These are phyloP conservation scores for Eonycteris spelaea DNA, from an alignment of 2,113 vertebrate genomes.

Conservation along the genomic window DNA sequence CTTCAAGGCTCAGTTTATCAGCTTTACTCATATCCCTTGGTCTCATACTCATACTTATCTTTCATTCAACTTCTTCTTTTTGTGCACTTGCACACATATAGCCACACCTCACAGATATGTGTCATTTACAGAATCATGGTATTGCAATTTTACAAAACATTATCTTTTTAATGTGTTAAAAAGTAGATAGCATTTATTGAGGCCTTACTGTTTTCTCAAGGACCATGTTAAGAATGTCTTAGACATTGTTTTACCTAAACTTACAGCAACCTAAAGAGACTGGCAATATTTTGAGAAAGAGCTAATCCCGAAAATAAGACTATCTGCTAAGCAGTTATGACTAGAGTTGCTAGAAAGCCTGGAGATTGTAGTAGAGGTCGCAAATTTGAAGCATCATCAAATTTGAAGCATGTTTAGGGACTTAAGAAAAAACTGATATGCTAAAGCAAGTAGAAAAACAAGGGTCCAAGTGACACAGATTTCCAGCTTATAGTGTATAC, in stretches of 20 bases:
- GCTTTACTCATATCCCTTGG: background rate
- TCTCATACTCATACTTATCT: background rate
- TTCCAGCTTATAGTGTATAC: accelerated
- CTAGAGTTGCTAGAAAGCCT: background rate
- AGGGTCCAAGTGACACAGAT: background rate
- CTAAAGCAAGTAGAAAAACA: background rate
- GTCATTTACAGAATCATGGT: background rate
- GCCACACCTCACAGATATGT: background rate
- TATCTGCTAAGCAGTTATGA: background rate
- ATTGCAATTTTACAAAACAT: background rate
- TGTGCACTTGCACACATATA: background rate
- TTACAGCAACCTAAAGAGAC: background rate
- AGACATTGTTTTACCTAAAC: background rate
- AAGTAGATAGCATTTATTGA: background rate
- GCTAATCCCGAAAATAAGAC: background rate
- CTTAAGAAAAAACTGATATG: background rate
- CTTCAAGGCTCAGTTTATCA: background rate
- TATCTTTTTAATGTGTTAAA: background rate
- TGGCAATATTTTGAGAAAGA: background rate
- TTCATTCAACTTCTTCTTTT: background rate
- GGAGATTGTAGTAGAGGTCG: accelerated
- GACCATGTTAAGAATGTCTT: background rate
- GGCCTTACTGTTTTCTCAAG: background rate
- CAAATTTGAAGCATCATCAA: background rate
- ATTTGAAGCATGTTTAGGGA: background rate